These are phyloP conservation scores for Anoplophora glabripennis DNA, from an alignment of 1,140 invertebrate species.

Conservation along the genomic window DNA sequence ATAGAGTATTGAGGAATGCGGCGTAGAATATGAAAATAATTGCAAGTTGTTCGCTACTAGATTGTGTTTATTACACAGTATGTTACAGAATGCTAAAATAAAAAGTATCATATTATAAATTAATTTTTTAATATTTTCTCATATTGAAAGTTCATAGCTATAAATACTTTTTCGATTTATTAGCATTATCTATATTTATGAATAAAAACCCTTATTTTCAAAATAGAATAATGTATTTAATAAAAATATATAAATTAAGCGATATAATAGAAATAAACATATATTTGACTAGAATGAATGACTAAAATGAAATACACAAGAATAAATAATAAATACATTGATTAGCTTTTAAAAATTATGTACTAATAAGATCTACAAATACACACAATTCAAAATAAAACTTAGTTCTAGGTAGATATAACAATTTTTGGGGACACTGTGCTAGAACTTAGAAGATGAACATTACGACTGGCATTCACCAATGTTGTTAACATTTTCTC, in stretches of 20 bases:
- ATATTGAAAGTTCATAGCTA: no score
- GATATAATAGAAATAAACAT: conserved; percentile 19
- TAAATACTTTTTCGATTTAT: no score
- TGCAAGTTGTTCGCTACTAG: no score
- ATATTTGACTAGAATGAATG: conserved; percentile 18
- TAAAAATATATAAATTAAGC: conserved; percentile 21
- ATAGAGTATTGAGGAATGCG: no score
- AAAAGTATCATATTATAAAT: no score
- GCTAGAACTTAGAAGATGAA: conserved; percentile 13
- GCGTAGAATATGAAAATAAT: no score
- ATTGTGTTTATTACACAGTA: no score
- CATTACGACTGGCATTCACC: conserved; percentile 4
- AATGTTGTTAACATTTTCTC: no score
- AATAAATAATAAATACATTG: conserved; percentile 18
- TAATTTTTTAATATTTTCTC: no score
- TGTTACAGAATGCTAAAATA: no score
- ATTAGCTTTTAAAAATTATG: conserved; percentile 18
- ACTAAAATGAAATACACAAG: conserved; percentile 16
- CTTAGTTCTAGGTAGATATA: conserved; percentile 22
- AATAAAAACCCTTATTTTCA: not conserved
- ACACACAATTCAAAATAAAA: conserved; percentile 21
- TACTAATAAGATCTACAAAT: conserved; percentile 18
- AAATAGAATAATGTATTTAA: conserved; percentile 20
- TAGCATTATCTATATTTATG: no score
- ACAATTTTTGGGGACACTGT: conserved; percentile 19